Evolutionary conservation across 35 echinoderm and acorn worm species (phyloP).

Genomic region (Lytechinus pictus): DNA sequence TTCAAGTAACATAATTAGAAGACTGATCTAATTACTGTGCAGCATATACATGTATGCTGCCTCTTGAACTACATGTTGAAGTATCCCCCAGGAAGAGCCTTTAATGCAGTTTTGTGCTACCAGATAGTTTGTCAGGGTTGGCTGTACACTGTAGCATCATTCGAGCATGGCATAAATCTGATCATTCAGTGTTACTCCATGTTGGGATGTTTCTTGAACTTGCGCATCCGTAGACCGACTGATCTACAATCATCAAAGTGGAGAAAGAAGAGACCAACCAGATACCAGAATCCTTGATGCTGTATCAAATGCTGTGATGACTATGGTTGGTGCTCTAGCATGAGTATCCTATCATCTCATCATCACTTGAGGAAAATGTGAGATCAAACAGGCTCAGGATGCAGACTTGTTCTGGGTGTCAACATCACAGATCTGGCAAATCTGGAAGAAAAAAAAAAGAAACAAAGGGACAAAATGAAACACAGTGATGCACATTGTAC

Average conservation of each 20-base stretch:
- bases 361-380: not conserved
- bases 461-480: not conserved
- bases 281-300: not conserved
- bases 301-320: not conserved
- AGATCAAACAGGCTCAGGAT: not conserved
- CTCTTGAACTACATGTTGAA: not conserved
- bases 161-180: not conserved
- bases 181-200: not conserved
- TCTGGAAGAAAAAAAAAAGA: not conserved
- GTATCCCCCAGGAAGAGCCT: not conserved
- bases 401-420: not conserved
- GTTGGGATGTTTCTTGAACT: not conserved
- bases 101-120: not conserved
- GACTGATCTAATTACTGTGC: too few relatives aligned
- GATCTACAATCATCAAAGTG: not conserved
- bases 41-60: not conserved
- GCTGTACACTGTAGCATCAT: not conserved
- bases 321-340: not conserved
- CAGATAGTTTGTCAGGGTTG: not conserved
- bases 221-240: too few relatives aligned
- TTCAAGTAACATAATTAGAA: not conserved
- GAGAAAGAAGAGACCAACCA: not conserved
- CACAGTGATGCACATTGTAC: too few relatives aligned
- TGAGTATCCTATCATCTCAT: not conserved
- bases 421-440: not conserved